Evolutionary conservation across 2,797 vertebrate species (phyloP).

Genomic region (Ambastaia sidthimunki): DNA sequence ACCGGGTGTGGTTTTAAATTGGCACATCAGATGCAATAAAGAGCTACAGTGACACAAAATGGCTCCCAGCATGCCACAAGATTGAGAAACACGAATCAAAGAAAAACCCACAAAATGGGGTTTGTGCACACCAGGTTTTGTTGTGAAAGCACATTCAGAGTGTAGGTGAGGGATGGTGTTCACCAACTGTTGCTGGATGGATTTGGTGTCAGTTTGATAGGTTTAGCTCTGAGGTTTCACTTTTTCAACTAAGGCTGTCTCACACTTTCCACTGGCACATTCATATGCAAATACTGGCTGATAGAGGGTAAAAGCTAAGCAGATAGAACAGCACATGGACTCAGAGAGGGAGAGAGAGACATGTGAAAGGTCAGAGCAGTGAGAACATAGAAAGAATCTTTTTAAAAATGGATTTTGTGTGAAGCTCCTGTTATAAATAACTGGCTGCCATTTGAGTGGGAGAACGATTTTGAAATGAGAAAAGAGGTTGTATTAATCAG

Average conservation of each 20-base stretch:
- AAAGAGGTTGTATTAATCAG: constrained; percentile 11
- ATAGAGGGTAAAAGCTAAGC: constrained; percentile 45
- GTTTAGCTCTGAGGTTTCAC: constrained; percentile 44
- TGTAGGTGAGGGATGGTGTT: constrained; percentile 30
- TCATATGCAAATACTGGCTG: constrained; percentile 51
- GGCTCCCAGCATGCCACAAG: constrained; percentile 38
- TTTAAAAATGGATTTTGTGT: constrained; percentile 33
- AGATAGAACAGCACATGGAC: constrained; percentile 22
- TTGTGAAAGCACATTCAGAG: background rate
- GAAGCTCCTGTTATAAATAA: constrained; percentile 31
- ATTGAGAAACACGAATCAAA: constrained; percentile 16
- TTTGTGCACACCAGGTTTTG: background rate
- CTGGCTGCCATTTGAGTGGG: constrained; percentile 11
- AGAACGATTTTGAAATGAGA: constrained; percentile 11
- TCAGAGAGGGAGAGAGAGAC: constrained; percentile 4
- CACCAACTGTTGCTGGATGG: constrained; percentile 50
- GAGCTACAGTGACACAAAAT: constrained; percentile 35
- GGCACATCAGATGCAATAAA: constrained; percentile 12
- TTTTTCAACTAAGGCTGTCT: constrained; percentile 39
- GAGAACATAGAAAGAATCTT: constrained; percentile 37
- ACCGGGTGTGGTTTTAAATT: constrained; percentile 29
- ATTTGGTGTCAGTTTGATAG: constrained; percentile 45
- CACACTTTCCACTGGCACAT: constrained; percentile 50
- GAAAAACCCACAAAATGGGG: constrained; percentile 21
- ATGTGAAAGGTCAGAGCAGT: constrained; percentile 37